Evolutionary conservation across 2,888 invertebrate species (phyloP).

Genomic region (Timema podura): DNA sequence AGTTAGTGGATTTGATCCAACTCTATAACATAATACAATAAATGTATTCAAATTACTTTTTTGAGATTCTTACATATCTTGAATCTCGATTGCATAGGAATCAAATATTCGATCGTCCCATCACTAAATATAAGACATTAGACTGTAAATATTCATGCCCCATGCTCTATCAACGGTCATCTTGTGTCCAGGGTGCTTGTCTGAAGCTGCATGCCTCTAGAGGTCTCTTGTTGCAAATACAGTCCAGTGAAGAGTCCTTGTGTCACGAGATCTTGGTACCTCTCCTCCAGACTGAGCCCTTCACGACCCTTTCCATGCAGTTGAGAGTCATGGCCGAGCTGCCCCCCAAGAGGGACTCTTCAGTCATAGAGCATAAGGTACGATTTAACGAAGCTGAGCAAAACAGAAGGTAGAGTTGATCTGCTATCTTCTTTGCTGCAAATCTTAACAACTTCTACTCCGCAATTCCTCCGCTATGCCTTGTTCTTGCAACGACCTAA

Average conservation of each 20-base stretch:
- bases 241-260: slow-evolving; percentile 43
- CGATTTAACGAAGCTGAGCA: background rate
- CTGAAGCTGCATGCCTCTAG: slow-evolving; percentile 62
- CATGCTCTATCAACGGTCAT: slow-evolving; percentile 21
- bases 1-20: too few species aligned
- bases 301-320: slow-evolving; percentile 58
- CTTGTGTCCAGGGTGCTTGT: slow-evolving; percentile 49
- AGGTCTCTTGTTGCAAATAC: slow-evolving; percentile 58
- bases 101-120: too few species aligned
- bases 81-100: too few species aligned
- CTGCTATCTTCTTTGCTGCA: too few species aligned
- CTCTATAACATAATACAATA: too few species aligned
- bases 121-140: background rate
- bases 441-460: too few species aligned
- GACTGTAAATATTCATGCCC: slow-evolving; percentile 7
- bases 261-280: slow-evolving; percentile 53
- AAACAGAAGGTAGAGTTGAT: too few species aligned
- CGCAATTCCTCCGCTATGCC: too few species aligned
- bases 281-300: slow-evolving; percentile 59
- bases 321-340: slow-evolving; percentile 69
- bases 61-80: too few species aligned
- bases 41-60: too few species aligned
- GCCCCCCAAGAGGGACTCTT: slow-evolving; percentile 65
- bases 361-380: slow-evolving; percentile 69
- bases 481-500: too few species aligned